phyloP scores from a whole-genome alignment of 2,888 invertebrate species.

The Ectemnius cavifrons region DNA sequence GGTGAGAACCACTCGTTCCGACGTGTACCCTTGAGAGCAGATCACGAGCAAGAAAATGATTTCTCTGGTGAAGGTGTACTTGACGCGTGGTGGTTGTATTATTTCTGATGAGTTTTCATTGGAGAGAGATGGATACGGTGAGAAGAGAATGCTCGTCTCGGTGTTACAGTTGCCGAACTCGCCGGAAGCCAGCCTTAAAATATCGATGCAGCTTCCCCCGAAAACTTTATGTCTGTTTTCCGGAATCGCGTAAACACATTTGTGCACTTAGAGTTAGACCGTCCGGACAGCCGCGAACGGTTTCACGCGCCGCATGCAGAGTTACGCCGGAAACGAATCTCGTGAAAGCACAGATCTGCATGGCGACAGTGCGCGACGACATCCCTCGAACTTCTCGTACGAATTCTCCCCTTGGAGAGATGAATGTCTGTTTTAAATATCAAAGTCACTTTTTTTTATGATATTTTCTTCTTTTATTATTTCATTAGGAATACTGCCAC shows the following conservation, averaged over 20 bases:
- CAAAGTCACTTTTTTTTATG: too few species aligned
- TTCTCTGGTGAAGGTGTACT: neutral
- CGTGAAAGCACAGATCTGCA: constrained; percentile 18
- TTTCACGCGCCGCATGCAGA: too few species aligned
- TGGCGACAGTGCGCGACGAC: neutral
- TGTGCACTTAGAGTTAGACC: constrained; percentile 44
- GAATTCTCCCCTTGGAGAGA: too few species aligned
- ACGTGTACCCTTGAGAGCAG: neutral
- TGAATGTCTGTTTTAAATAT: too few species aligned
- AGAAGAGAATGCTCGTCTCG: neutral
- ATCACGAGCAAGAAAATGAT: neutral
- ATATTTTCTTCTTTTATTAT: too few species aligned
- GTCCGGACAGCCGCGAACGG: constrained; percentile 19
- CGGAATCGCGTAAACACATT: constrained; percentile 46
- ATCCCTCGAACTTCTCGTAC: neutral
- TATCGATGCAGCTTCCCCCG: constrained; percentile 29
- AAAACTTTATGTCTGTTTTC: constrained; percentile 40
- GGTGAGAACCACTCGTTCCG: neutral
- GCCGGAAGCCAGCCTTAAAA: constrained; percentile 17
- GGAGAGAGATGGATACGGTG: neutral
- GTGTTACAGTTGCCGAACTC: neutral
- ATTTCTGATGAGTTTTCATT: neutral
- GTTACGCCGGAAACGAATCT: constrained; percentile 32
- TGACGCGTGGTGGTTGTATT: neutral
- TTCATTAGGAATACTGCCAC: too few species aligned